Percentiles rank a stretch among this genome's conserved stretches.
Conservation (phyloP, 2,888 invertebrate species). For the Stenolophus ochropezus region DNA sequence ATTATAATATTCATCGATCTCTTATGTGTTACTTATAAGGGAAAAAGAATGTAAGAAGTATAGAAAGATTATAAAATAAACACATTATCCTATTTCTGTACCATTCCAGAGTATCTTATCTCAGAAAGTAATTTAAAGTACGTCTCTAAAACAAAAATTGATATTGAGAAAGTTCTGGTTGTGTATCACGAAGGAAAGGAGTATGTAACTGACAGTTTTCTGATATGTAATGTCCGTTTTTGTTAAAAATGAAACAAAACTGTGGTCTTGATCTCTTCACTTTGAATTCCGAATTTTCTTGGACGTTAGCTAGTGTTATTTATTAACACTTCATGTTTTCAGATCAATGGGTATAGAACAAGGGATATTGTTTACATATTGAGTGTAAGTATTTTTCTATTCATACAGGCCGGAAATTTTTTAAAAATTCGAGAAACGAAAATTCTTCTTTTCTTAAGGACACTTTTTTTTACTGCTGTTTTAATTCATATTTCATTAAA, state of each 20-base stretch:
- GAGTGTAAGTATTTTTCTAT: too few species aligned
- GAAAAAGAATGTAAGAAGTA: background rate
- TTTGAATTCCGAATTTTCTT: background rate
- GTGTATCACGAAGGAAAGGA: background rate
- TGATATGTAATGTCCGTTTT: conserved; percentile 17
- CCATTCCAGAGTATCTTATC: background rate
- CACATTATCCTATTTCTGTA: background rate
- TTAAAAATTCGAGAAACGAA: too few species aligned
- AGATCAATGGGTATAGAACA: too few species aligned
- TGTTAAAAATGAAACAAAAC: conserved; percentile 8
- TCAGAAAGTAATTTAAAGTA: conserved; percentile 11
- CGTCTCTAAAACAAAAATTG: background rate
- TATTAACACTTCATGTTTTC: too few species aligned
- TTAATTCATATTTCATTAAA: too few species aligned
- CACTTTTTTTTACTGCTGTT: too few species aligned
- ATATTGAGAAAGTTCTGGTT: conserved; percentile 17
- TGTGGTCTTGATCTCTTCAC: background rate
- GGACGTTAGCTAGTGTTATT: too few species aligned
- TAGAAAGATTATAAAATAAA: background rate
- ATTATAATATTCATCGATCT: background rate
- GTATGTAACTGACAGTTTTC: conserved; percentile 14
- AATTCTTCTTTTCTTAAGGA: too few species aligned
- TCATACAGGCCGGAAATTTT: too few species aligned
- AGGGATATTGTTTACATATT: too few species aligned
- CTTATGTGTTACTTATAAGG: background rate